phyloP scores from a whole-genome alignment of 1,140 invertebrate genomes.

The Pseudoatta argentina region DNA sequence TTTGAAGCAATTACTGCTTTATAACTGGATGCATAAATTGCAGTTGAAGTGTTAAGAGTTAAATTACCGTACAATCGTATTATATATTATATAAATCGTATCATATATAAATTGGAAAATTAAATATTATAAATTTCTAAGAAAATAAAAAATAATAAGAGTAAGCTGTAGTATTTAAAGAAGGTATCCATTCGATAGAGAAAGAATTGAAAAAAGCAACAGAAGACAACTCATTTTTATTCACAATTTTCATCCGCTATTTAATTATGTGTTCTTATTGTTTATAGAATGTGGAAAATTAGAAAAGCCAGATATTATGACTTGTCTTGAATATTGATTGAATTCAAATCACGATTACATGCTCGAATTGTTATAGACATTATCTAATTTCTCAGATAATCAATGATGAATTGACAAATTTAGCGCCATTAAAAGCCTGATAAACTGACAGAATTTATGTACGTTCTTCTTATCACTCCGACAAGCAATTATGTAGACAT shows the following conservation, averaged over 20 bases:
- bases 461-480: conserved; percentile 25
- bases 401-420: background rate
- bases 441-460: conserved; percentile 34
- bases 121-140: background rate
- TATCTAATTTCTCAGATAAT: conserved; percentile 15
- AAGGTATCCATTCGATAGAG: background rate
- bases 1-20: background rate
- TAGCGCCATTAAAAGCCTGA: conserved; percentile 11
- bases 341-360: conserved; percentile 1
- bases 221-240: background rate
- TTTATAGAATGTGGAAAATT: no score
- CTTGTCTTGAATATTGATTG: background rate
- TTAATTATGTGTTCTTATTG: no score
- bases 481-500: conserved; percentile 24
- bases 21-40: background rate
- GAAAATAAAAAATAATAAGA: background rate
- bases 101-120: background rate
- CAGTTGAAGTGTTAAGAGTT: background rate
- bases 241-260: background rate
- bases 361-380: background rate
- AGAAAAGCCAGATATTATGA: background rate
- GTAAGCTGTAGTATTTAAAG: background rate
- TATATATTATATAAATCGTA: background rate
- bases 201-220: background rate
- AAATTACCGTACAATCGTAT: background rate